Conservation (phyloP, 2,113 vertebrate species). For the Scortum barcoo region DNA sequence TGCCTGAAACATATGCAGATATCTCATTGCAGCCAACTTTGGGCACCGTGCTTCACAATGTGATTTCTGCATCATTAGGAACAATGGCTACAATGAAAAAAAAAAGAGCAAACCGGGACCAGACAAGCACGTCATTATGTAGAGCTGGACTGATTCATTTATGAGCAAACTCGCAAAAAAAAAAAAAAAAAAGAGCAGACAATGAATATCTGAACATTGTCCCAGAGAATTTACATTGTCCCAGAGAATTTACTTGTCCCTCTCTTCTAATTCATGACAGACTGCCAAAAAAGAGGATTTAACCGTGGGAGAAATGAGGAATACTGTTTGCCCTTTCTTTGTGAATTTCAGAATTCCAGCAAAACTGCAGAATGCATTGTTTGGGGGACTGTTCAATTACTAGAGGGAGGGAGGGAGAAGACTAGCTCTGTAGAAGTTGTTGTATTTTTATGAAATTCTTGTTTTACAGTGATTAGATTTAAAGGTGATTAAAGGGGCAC, state of each 20-base stretch:
- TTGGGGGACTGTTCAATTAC: background rate
- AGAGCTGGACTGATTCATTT: constrained; percentile 31
- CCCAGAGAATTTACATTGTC: constrained; percentile 21
- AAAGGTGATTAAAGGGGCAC: constrained; percentile 1
- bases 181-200: too few relatives aligned
- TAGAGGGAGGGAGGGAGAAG: background rate
- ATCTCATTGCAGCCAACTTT: constrained; percentile 15
- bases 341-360: constrained; percentile 10
- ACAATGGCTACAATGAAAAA: constrained; percentile 21
- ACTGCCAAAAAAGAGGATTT: constrained; percentile 35
- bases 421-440: background rate
- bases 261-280: constrained; percentile 25
- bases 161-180: constrained; percentile 22
- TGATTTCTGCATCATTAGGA: constrained; percentile 44
- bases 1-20: constrained; percentile 20
- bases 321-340: constrained; percentile 18
- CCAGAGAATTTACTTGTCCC: constrained; percentile 26
- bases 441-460: background rate
- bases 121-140: constrained; percentile 34
- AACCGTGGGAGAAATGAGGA: constrained; percentile 19
- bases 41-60: constrained; percentile 7
- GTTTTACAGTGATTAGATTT: background rate
- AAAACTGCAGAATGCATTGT: background rate
- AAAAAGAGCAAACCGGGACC: constrained; percentile 12
- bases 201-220: constrained; percentile 40